Evolutionary conservation across 2,797 vertebrate species (phyloP).

Genomic region (Schizopygopsis pylzovi): DNA sequence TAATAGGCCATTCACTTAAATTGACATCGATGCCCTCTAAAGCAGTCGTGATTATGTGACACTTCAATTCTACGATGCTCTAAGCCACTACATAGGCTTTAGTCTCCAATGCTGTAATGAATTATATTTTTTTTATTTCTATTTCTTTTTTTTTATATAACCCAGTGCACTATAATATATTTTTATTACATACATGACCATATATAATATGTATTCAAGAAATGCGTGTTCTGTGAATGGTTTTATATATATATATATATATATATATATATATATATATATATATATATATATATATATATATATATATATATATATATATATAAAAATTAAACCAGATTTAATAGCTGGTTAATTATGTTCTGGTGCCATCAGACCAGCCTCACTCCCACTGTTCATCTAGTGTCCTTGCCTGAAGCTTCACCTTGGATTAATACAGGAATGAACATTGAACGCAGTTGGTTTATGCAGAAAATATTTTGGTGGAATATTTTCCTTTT

Average conservation of each 20-base stretch:
- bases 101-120: not conserved
- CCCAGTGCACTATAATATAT: not conserved
- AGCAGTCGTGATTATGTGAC: slow-evolving; percentile 9
- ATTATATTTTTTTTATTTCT: not conserved
- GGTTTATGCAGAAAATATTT: not conserved
- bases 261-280: not conserved
- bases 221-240: not conserved
- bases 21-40: slow-evolving; percentile 42
- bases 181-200: not conserved
- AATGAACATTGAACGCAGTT: not conserved
- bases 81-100: not conserved
- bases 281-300: no score
- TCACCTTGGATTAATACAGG: not conserved
- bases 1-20: slow-evolving; percentile 38
- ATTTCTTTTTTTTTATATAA: not conserved
- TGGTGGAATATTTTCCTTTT: not conserved
- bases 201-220: not conserved
- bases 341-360: not conserved
- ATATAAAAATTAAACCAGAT: not conserved
- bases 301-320: no score
- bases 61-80: not conserved
- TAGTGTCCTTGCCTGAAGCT: slow-evolving; percentile 11
- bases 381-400: not conserved
- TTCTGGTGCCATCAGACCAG: not conserved
- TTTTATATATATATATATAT: not conserved